Conservation (phyloP, 2,797 vertebrate genomes). For the Acipenser oxyrinchus region DNA sequence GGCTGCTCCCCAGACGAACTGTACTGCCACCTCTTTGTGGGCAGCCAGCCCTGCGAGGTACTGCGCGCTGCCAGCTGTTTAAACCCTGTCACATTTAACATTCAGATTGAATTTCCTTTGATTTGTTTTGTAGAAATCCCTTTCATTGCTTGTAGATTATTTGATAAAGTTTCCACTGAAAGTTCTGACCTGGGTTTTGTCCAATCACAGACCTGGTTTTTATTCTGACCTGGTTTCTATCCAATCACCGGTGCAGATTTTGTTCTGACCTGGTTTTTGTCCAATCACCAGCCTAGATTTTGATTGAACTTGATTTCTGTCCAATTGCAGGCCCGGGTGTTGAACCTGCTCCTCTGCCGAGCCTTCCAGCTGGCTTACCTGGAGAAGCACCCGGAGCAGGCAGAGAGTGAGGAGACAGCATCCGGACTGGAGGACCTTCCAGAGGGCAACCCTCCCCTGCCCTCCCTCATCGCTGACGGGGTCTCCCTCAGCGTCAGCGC, state of each 20-base stretch:
- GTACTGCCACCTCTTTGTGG: constrained; percentile 84
- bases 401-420: constrained; percentile 28
- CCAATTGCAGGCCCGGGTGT: constrained; percentile 66
- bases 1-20: constrained; percentile 55
- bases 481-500: constrained; percentile 85
- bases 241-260: background rate
- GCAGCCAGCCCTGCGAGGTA: constrained; percentile 77
- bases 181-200: no score
- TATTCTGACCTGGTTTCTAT: background rate
- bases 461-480: constrained; percentile 71
- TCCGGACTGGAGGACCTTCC: constrained; percentile 15
- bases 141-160: no score
- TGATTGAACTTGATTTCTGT: constrained; percentile 4
- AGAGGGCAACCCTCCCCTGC: constrained; percentile 30
- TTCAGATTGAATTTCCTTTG: no score
- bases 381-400: constrained; percentile 73
- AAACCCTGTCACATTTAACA: constrained; percentile 57
- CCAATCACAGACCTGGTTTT: no score
- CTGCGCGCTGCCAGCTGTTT: constrained; percentile 77
- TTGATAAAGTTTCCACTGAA: no score
- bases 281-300: background rate
- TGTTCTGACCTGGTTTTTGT: background rate
- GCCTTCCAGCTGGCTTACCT: constrained; percentile 87
- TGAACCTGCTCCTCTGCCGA: constrained; percentile 86
- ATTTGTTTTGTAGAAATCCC: no score